A percentile compares a stretch with the other conserved stretches of the same genome.
phyloP scores from a whole-genome alignment of 2,888 invertebrate species.

The Agriopis marginaria region DNA sequence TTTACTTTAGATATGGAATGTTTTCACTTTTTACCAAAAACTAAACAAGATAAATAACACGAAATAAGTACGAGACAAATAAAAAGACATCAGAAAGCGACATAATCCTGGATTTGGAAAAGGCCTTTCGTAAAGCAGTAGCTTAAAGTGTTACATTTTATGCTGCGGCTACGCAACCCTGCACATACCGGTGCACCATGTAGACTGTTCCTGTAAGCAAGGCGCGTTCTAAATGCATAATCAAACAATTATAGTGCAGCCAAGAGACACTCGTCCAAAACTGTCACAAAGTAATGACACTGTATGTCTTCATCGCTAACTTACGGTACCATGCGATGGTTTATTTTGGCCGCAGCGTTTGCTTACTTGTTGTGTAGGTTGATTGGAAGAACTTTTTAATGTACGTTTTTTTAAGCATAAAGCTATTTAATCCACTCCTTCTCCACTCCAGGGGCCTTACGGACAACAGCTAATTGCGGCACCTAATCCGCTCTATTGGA shows the following conservation, averaged over 20 bases:
- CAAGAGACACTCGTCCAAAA: constrained; percentile 33
- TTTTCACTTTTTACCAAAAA: not conserved
- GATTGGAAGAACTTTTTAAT: too few species aligned
- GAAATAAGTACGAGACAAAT: not conserved
- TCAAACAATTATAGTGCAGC: constrained; percentile 25
- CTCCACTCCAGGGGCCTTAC: too few species aligned
- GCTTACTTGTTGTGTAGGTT: not conserved
- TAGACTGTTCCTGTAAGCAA: constrained; percentile 47
- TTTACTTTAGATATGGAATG: not conserved
- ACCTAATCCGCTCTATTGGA: too few species aligned
- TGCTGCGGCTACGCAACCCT: constrained; percentile 20
- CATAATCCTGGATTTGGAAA: not conserved
- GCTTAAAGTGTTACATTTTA: not conserved
- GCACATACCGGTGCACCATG: constrained; percentile 34
- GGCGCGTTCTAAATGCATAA: constrained; percentile 48
- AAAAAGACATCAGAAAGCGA: not conserved
- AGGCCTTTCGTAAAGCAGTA: not conserved
- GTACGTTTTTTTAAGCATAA: too few species aligned
- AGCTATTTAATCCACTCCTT: too few species aligned
- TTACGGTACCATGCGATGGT: constrained; percentile 30
- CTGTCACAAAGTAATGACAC: constrained; percentile 15
- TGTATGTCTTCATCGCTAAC: constrained; percentile 10
- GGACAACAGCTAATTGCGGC: too few species aligned
- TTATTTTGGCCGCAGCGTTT: constrained; percentile 1
- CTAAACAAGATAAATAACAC: not conserved